phyloP scores from a whole-genome alignment of 2,113 vertebrate genomes.

The Pomatostomus ruficeps region DNA sequence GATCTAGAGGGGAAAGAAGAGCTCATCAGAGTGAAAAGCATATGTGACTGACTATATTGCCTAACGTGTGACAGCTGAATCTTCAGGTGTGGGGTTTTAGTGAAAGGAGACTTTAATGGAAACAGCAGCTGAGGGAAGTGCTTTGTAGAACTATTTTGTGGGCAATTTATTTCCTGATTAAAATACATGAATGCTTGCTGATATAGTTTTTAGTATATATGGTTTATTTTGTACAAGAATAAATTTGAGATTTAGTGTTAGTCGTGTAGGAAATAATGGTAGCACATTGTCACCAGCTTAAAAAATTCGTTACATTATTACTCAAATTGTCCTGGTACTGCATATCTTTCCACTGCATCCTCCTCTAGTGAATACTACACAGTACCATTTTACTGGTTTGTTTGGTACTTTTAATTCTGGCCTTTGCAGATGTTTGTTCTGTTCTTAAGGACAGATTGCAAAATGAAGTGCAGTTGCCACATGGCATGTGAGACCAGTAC shows the following conservation, averaged over 20 bases:
- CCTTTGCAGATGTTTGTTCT: slow-evolving; percentile 21
- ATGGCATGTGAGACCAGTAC: neutral
- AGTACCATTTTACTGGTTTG: neutral
- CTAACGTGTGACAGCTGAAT: too few species aligned
- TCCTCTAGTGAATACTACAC: neutral
- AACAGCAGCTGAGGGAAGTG: neutral
- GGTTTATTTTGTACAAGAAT: neutral
- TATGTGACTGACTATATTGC: neutral
- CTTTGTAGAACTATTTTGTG: neutral
- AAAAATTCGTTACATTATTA: neutral
- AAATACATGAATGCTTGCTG: neutral
- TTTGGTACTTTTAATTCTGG: neutral
- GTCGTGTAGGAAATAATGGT: neutral
- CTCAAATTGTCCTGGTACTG: neutral
- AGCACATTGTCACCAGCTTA: neutral
- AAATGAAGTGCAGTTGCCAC: slow-evolving; percentile 36
- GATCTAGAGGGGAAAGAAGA: neutral
- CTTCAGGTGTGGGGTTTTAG: neutral
- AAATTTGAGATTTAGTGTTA: neutral
- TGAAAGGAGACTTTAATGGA: neutral
- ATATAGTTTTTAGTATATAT: neutral
- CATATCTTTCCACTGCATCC: neutral
- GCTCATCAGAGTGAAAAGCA: neutral
- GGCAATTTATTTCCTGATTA: neutral
- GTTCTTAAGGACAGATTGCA: slow-evolving; percentile 26